Percentiles rank a stretch among this genome's conserved stretches.
phyloP scores from a whole-genome alignment of 2,113 vertebrate species.

The Lophura nycthemera region DNA sequence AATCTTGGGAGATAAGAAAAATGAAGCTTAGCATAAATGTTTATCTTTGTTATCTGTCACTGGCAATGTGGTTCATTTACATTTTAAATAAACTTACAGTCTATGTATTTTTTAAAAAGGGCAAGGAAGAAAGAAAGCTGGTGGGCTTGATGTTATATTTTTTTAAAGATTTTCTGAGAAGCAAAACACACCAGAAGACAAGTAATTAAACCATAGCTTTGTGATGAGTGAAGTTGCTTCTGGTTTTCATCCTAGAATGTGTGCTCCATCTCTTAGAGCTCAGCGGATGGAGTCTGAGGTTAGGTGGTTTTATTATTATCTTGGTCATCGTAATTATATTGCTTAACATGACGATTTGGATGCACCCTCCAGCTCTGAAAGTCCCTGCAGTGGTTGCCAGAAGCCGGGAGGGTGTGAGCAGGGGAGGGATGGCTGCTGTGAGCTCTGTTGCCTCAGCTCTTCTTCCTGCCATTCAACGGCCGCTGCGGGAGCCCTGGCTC shows the following conservation, averaged over 20 bases:
- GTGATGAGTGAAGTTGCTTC: constrained; percentile 56
- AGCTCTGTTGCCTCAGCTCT: background rate
- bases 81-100: constrained; percentile 74
- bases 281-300: constrained; percentile 59
- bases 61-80: constrained; percentile 73
- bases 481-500: background rate
- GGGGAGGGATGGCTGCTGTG: background rate
- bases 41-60: constrained; percentile 79
- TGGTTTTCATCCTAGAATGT: constrained; percentile 64
- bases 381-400: constrained; percentile 47
- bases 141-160: constrained; percentile 52
- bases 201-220: constrained; percentile 55
- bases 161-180: constrained; percentile 76
- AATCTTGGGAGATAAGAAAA: constrained; percentile 73
- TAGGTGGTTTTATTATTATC: constrained; percentile 58
- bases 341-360: constrained; percentile 50
- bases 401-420: background rate
- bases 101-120: constrained; percentile 66
- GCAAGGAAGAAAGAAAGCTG: constrained; percentile 47
- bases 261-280: constrained; percentile 52
- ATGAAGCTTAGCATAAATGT: constrained; percentile 77
- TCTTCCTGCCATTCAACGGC: background rate
- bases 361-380: constrained; percentile 56
- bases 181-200: constrained; percentile 51
- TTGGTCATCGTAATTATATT: constrained; percentile 51